These are phyloP conservation scores for Agrotis ipsilon DNA, from an alignment of 2,888 invertebrate species.

Conservation along the genomic window DNA sequence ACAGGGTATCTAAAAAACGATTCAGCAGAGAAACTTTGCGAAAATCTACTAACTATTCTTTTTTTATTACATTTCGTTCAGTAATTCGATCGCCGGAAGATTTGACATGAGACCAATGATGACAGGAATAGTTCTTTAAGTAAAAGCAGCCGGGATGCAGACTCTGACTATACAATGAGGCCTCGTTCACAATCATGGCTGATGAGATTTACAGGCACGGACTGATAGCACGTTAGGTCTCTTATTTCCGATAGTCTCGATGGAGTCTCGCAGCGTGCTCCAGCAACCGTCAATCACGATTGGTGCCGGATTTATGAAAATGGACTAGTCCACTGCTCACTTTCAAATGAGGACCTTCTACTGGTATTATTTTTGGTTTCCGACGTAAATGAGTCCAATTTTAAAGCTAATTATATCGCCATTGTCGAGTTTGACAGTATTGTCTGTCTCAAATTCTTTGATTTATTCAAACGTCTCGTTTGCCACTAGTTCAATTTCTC, in stretches of 20 bases:
- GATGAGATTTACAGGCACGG: no score
- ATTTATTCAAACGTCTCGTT: constrained; percentile 53
- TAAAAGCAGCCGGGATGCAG: no score
- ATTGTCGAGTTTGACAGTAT: neutral
- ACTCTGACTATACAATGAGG: no score
- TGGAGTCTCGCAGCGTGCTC: no score
- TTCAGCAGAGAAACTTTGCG: constrained; percentile 12
- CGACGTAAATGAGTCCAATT: neutral
- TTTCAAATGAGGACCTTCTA: no score
- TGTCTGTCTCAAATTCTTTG: constrained; percentile 47
- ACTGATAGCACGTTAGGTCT: no score
- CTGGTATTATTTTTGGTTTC: no score
- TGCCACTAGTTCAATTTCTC: constrained; percentile 38
- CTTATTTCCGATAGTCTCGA: no score
- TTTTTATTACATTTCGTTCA: neutral
- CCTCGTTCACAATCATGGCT: no score
- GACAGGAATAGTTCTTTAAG: neutral
- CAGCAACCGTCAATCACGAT: no score
- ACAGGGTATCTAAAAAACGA: constrained; percentile 3
- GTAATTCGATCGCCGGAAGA: neutral
- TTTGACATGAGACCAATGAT: neutral
- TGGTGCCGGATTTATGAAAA: no score
- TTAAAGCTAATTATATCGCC: constrained; percentile 8
- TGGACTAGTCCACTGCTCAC: no score
- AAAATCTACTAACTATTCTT: neutral